These are phyloP conservation scores for Acanthurus leucopareius DNA, from an alignment of 2,797 vertebrate species.

Conservation along the genomic window DNA sequence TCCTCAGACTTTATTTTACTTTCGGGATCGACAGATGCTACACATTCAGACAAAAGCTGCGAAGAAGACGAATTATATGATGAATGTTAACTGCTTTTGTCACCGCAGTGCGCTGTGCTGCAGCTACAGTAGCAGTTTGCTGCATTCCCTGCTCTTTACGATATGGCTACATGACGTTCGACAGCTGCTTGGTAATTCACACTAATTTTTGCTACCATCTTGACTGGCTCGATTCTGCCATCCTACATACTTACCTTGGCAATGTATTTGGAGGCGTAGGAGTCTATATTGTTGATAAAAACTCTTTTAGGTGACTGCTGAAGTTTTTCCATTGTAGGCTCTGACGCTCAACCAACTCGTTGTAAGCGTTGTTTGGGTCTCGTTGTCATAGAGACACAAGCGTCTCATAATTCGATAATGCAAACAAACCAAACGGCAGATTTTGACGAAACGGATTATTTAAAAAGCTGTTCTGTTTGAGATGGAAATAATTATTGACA, in stretches of 20 bases:
- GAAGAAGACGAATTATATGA: not conserved
- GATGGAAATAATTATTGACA: too few species aligned
- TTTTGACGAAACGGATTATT: too few species aligned
- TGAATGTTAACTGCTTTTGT: accelerated
- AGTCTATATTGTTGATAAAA: conserved; percentile 91
- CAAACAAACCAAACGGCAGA: too few species aligned
- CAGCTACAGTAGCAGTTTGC: not conserved
- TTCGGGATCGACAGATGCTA: conserved; percentile 72
- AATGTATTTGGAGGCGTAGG: conserved; percentile 84
- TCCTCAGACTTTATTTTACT: conserved; percentile 77
- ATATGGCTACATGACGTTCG: too few species aligned
- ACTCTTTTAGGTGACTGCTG: conserved; percentile 66
- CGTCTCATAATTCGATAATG: too few species aligned
- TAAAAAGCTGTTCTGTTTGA: too few species aligned
- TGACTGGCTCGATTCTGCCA: accelerated
- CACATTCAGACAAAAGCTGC: conserved; percentile 86
- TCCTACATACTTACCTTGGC: conserved; percentile 85
- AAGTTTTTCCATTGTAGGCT: not conserved
- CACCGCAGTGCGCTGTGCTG: not conserved
- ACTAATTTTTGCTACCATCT: too few species aligned
- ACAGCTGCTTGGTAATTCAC: too few species aligned
- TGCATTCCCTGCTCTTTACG: not conserved
- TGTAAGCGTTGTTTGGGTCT: not conserved
- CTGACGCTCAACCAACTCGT: not conserved
- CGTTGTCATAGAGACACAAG: conserved; percentile 66